Evolutionary conservation across 2,797 vertebrate genomes (phyloP), one percentile per base, ranked within the genome.

Genomic region (Momotus momota): DNA sequence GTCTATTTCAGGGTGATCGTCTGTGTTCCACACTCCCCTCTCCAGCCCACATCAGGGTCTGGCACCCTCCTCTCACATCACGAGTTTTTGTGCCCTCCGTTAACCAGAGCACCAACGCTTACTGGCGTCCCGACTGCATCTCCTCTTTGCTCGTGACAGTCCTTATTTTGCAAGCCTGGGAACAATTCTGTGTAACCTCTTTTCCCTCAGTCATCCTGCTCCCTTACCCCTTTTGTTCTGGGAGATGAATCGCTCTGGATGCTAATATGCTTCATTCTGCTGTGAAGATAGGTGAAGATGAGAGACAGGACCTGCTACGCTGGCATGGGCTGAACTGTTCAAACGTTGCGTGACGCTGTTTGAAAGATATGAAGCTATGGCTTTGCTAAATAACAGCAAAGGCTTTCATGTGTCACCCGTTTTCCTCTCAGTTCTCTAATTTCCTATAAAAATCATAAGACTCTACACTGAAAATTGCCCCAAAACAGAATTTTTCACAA

Each of bases 41-140:
- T 38, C 31, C 62, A 67, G 49, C 14, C 3, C 12, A 27, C 5
- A 61, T 6, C 1, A 45, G 14, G 13, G 8, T 52, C 55, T 62
- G 51, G 49, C 61, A 46, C 26, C 9, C 21, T 62, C 15, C 61
- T 65, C 55, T 71, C 41, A 49, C 31, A 61, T 7, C 14, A 40
- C 0, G 0, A 27, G 2, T 33, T 64, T 12, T 29, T 35, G 3
- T 69, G 38, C 27, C 10, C 31, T 48, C 38, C 3, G 0, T 29
- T 48, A 40, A 35, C 2, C 10, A 1, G 48, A 55, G 48, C 9
- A 40, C 16, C 13, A 51, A 20, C 43, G 8, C 81, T 74, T 18
- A 92, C 14, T 27, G 54, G 4, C 3, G 21, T 48, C 26, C 23
- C 19, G 26, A 22, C 6, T 20, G 6, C 6, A 15, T 66, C 58